Evolutionary conservation across 2,888 invertebrate genomes (phyloP), one percentile per base, ranked within the genome.

Genomic region (Lochmaea crataegi): DNA sequence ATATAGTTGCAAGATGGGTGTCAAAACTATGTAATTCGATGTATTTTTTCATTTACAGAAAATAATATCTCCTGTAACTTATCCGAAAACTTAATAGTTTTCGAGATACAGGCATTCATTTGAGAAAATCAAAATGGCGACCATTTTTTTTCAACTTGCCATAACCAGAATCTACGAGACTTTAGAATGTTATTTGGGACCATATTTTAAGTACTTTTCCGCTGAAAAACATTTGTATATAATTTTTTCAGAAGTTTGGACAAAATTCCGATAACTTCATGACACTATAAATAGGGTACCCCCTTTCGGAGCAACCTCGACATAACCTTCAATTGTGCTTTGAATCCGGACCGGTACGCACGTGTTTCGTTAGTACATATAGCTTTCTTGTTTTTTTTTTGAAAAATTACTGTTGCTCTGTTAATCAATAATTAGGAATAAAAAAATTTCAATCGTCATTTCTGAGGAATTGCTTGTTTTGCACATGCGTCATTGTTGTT

Each of bases 171-270:
- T 51, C 51, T n/a, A n/a, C 51, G 51, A 7, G 51, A 51, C 51
- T 45, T 45, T 45, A 6, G 45, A 14, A 22, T 56, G 56, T 56
- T 9, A 56, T 56, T 56, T 56, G 6, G 16, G 56, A 56, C 14
- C 56, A 16, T 56, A 56, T 56, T 56, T 56, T 56, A 56, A 18
- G 45, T 45, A 45, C 2, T 45, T 45, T 45, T 14, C 45, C 45
- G 45, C 12, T 45, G 45, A 45, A 45, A 45, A 51, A 51, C 51
- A 51, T n/a, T 51, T 51, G 51, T 51, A 51, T 51, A 51, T 51
- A 51, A 51, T 51, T 51, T 38, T 51, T 51, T 16, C 51, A 16
- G 51, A 51, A 14, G 5, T 51, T 51, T 51, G n/a, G 51, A 51
- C 16, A 51, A 51, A 16, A 51, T 51, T 51, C 51, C 51, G 16